phyloP scores from a whole-genome alignment of 2,797 vertebrate species.

The Pygocentrus nattereri region DNA sequence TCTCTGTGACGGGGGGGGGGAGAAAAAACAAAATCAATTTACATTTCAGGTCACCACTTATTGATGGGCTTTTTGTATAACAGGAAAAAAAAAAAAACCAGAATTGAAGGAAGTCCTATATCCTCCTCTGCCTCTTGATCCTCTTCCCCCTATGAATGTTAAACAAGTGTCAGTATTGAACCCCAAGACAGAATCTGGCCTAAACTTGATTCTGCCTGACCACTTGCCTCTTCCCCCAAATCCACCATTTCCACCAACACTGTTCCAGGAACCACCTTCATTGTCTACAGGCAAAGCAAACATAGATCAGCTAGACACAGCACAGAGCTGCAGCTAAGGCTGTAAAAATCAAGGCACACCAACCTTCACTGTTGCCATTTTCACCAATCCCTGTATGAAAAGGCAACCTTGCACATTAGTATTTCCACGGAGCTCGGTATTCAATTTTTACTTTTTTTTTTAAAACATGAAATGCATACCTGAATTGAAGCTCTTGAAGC shows the following conservation, averaged over 20 bases:
- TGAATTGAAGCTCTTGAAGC: constrained; percentile 46
- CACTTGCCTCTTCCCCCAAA: constrained; percentile 46
- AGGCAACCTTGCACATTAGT: neutral
- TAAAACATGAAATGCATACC: neutral
- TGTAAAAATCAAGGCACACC: neutral
- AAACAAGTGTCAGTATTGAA: neutral
- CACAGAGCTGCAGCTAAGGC: too few species aligned
- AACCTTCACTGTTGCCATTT: constrained; percentile 40
- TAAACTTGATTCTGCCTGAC: neutral
- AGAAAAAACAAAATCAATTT: neutral
- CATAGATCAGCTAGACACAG: too few species aligned
- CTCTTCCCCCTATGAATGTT: constrained; percentile 21
- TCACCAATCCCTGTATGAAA: constrained; percentile 23
- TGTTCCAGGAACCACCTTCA: constrained; percentile 38
- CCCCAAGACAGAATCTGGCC: neutral
- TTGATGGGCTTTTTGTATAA: too few species aligned
- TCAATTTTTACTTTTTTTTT: too few species aligned
- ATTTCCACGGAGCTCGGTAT: neutral
- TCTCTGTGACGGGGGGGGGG: constrained; percentile 31
- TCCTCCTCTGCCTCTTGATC: constrained; percentile 46
- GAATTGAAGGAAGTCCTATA: constrained; percentile 35
- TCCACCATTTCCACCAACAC: neutral
- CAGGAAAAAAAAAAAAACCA: constrained; percentile 22
- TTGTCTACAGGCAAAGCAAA: constrained; percentile 19
- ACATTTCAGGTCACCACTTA: neutral